Percentiles rank a stretch among this genome's conserved stretches.
These are phyloP conservation scores for Eumaeus atala DNA, from an alignment of 1,140 invertebrate genomes.

Conservation along the genomic window DNA sequence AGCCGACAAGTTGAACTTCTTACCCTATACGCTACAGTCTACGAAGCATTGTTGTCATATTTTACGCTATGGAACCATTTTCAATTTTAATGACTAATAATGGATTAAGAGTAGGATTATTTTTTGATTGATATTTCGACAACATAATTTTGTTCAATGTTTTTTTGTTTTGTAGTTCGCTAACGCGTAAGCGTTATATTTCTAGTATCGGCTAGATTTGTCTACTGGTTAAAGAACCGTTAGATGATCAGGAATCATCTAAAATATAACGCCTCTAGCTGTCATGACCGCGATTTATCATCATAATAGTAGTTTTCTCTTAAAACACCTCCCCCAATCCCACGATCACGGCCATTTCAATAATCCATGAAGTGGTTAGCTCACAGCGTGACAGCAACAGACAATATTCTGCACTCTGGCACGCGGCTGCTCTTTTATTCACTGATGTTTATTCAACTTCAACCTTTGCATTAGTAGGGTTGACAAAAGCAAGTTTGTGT, in stretches of 20 bases:
- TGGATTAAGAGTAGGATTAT: too few relatives aligned
- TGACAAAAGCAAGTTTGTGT: neutral
- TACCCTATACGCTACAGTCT: too few relatives aligned
- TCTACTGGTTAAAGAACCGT: neutral
- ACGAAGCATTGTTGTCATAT: too few relatives aligned
- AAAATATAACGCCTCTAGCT: neutral
- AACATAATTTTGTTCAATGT: too few relatives aligned
- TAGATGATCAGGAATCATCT: neutral
- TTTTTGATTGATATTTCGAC: too few relatives aligned
- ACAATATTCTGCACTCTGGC: conserved; percentile 61
- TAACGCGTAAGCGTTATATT: too few relatives aligned
- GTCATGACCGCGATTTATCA: conserved; percentile 6
- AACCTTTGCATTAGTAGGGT: conserved; percentile 23
- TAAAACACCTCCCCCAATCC: conserved; percentile 25
- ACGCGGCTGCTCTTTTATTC: conserved; percentile 62
- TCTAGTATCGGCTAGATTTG: too few relatives aligned
- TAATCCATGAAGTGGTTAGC: conserved; percentile 44
- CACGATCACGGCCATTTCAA: conserved; percentile 43
- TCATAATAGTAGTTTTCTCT: neutral
- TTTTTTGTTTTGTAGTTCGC: too few relatives aligned
- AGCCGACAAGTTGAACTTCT: too few relatives aligned
- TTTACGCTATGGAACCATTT: too few relatives aligned
- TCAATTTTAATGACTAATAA: too few relatives aligned
- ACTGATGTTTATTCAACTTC: conserved; percentile 54
- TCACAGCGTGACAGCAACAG: conserved; percentile 39